Base-by-base conservation (phyloP, 2,113 vertebrate genomes). In the Oryzias javanicus region DNA sequence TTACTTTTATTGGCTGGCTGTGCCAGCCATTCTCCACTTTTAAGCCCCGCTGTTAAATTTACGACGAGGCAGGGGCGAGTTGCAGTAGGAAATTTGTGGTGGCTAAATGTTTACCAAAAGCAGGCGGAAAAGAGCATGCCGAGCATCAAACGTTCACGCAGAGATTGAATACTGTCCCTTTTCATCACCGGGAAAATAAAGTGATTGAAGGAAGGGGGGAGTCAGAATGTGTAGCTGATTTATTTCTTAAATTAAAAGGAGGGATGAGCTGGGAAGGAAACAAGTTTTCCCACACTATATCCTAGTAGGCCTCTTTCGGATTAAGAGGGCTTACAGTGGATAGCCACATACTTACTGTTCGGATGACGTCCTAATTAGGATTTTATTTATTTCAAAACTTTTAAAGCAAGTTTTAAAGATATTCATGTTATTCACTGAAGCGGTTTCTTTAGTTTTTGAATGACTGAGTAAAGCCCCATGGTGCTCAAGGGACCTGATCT, bases 11-110 rank as follows among this genome's bases (percentile, higher is more conserved):
- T 29, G 77, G 55, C 20, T 6, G 12, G 55, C 70, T 85, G 87
- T 68, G 78, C 74, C 5, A 8, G 65, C 67, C 48, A 61, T 89
- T 93, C 91, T 91, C 22, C 78, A 70, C 55, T 79, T 86, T 75
- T 84, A 86, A 78, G 47, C 78, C 70, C 60, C 67, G 82, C 66
- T 56, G 71, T 79, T 80, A 79, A 67, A 87, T 85, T 91, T 82
- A 89, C 88, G 82, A 75, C 42, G 1, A 72, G 78, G 58, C 55
- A 64, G 78, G 71, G 76, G 59, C 51, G 41, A 64, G 70, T 42
- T 78, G 87, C 82, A 87, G 90, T 85, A 67, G 80, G 76, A 88
- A 88, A 90, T 90, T 80, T 87, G 78, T 85, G 72, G 72, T 50
- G 74, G 5, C 77, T 88, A 79, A 80, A 86, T 70, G 75, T 88